phyloP scores from a whole-genome alignment of 2,113 vertebrate species.

The Vicugna pacos region DNA sequence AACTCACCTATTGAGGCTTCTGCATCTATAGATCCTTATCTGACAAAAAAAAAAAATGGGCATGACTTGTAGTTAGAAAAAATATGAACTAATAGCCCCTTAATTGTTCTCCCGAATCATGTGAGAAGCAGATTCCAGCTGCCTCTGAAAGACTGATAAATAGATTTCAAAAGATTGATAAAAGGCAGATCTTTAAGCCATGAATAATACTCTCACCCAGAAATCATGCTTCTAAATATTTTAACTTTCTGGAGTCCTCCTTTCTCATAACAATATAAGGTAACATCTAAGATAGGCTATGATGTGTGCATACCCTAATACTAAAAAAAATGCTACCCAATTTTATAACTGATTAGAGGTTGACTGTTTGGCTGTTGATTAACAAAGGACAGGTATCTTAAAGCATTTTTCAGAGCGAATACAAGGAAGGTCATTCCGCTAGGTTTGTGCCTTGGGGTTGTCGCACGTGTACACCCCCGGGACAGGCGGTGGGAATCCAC shows the following conservation, averaged over 20 bases:
- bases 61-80: background rate
- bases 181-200: background rate
- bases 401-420: background rate
- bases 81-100: background rate
- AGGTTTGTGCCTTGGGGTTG: accelerated
- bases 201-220: background rate
- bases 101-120: background rate
- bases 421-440: background rate
- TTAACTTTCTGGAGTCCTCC: background rate
- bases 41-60: no score
- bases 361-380: background rate
- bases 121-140: background rate
- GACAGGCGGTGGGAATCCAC: accelerated
- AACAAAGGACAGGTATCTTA: background rate
- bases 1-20: background rate
- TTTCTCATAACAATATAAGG: background rate
- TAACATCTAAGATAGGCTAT: background rate
- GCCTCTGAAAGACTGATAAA: background rate
- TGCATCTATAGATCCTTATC: background rate
- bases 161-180: background rate
- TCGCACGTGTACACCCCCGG: accelerated
- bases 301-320: background rate
- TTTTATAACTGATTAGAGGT: background rate
- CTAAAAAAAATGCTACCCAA: background rate
- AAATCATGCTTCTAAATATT: background rate